These are phyloP conservation scores for Drosophila hydei DNA, from an alignment of 1,140 invertebrate species.

Conservation along the genomic window DNA sequence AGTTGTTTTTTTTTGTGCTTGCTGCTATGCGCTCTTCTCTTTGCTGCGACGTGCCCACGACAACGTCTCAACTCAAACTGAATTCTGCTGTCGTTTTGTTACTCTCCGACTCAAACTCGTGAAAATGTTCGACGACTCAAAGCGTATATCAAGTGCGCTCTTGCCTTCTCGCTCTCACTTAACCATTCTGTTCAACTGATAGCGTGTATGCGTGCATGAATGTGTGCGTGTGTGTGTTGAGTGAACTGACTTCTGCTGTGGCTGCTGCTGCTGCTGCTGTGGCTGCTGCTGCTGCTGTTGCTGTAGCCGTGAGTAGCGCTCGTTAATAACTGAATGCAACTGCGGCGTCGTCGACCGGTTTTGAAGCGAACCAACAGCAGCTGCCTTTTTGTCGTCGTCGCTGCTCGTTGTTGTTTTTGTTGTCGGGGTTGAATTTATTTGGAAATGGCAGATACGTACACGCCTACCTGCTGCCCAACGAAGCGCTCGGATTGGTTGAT, in stretches of 20 bases:
- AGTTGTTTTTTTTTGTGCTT: slow-evolving; percentile 13
- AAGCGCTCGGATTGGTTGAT: slow-evolving; percentile 64
- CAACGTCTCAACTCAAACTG: slow-evolving; percentile 80
- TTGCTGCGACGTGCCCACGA: slow-evolving; percentile 67
- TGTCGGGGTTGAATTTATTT: slow-evolving; percentile 77
- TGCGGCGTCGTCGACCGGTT: slow-evolving; percentile 73
- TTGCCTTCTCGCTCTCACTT: slow-evolving; percentile 25
- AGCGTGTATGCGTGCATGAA: slow-evolving; percentile 18
- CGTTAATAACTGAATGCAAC: slow-evolving; percentile 82
- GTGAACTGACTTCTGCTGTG: slow-evolving; percentile 64
- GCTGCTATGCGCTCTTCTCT: slow-evolving; percentile 57
- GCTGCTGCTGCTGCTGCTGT: slow-evolving; percentile 49
- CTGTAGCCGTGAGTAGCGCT: slow-evolving; percentile 75
- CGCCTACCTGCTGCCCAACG: slow-evolving; percentile 71
- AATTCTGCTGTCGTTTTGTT: slow-evolving; percentile 53
- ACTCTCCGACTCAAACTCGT: slow-evolving; percentile 79
- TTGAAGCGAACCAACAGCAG: slow-evolving; percentile 63
- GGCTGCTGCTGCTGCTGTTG: slow-evolving; percentile 50
- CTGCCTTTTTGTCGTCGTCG: slow-evolving; percentile 19
- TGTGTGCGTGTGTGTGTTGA: slow-evolving; percentile 55
- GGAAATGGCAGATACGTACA: slow-evolving; percentile 80
- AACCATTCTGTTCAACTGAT: slow-evolving; percentile 17
- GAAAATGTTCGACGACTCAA: slow-evolving; percentile 48
- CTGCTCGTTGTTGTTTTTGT: slow-evolving; percentile 40
- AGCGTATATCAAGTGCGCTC: slow-evolving; percentile 27